Conservation (phyloP, 2,113 vertebrate species). For the Tupaia tana region DNA sequence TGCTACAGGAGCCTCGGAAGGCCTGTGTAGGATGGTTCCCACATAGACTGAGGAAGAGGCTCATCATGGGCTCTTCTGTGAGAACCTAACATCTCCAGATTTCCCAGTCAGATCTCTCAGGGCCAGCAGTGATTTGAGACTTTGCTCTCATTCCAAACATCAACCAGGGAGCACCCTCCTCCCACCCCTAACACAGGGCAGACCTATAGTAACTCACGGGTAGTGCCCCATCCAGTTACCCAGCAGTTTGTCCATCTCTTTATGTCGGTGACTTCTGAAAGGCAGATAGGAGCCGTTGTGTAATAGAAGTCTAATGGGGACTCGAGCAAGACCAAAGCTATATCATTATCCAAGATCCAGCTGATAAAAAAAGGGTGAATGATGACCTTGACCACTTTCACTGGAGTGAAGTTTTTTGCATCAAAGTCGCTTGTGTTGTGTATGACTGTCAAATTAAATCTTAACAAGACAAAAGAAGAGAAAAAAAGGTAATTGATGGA, state of each 20-base stretch:
- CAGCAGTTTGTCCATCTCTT: slow-evolving; percentile 75
- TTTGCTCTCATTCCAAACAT: not conserved
- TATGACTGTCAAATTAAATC: slow-evolving; percentile 44
- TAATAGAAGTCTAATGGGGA: slow-evolving; percentile 31
- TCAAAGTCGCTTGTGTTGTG: not conserved
- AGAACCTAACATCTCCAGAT: not conserved
- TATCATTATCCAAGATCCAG: slow-evolving; percentile 69
- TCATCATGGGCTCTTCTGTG: not conserved
- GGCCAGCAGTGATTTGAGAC: too few species aligned
- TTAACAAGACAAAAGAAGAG: slow-evolving; percentile 52
- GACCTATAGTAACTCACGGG: slow-evolving; percentile 16
- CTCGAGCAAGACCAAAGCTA: slow-evolving; percentile 76
- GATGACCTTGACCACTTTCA: slow-evolving; percentile 64
- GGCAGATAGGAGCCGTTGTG: slow-evolving; percentile 48
- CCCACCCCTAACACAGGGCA: not conserved
- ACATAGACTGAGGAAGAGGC: not conserved
- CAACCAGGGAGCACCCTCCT: not conserved
- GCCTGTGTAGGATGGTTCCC: not conserved
- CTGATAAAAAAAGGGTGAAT: slow-evolving; percentile 63
- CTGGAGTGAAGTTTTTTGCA: fast-evolving
- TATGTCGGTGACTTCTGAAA: slow-evolving; percentile 15
- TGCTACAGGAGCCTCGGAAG: not conserved
- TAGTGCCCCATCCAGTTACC: slow-evolving; percentile 72
- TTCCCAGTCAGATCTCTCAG: not conserved
- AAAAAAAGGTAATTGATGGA: not conserved